phyloP scores from a whole-genome alignment of 92 coral and sea anemone species.

The Palythoa caribaeorum region DNA sequence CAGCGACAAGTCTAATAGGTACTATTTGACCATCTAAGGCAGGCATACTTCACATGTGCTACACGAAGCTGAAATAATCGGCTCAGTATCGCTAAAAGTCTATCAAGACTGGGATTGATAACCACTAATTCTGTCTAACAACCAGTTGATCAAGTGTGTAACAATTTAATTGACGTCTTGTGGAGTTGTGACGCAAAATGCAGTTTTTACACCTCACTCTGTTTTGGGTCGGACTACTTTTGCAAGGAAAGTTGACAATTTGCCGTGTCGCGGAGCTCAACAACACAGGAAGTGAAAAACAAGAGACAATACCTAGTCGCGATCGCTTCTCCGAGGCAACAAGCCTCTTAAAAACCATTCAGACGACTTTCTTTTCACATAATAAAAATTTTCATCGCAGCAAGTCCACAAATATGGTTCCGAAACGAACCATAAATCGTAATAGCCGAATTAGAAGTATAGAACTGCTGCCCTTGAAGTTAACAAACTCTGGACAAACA shows the following conservation, averaged over 20 bases:
- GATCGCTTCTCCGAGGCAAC: background rate
- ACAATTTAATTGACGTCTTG: background rate
- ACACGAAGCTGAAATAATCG: slow-evolving; percentile 29
- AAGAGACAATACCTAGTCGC: background rate
- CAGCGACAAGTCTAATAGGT: background rate
- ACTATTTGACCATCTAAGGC: background rate
- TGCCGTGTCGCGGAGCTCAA: background rate
- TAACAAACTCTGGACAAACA: background rate
- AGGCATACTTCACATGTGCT: slow-evolving; percentile 17
- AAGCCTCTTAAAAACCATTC: background rate
- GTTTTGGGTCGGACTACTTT: background rate
- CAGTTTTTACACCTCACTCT: slow-evolving; percentile 4
- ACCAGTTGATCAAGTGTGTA: background rate
- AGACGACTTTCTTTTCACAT: background rate
- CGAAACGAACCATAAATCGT: background rate
- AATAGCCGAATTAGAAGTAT: background rate
- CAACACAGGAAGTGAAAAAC: background rate
- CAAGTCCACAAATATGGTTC: background rate
- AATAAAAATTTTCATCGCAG: background rate
- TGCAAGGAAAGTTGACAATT: background rate
- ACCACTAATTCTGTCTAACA: background rate
- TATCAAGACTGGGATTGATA: background rate
- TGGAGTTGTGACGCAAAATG: background rate
- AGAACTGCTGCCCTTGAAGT: background rate
- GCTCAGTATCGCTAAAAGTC: background rate